Evolutionary conservation across 2,797 vertebrate species (phyloP).

Genomic region (Poeciliopsis presidionis): DNA sequence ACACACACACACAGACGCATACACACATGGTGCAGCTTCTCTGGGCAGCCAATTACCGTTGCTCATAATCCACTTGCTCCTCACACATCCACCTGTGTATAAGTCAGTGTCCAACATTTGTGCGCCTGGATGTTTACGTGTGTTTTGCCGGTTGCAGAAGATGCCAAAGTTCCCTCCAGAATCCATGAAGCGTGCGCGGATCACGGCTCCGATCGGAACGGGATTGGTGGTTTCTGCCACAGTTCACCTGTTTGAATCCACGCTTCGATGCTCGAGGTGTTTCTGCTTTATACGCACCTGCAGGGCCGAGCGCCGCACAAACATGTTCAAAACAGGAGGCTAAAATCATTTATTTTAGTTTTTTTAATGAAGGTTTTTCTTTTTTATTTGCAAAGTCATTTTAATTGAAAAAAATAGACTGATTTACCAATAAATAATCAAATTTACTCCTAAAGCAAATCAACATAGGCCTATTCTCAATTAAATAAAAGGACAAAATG

Average conservation of each 20-base stretch:
- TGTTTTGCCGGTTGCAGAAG: constrained; percentile 29
- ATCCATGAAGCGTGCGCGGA: constrained; percentile 36
- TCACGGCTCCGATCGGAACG: constrained; percentile 42
- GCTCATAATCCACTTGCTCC: constrained; percentile 77
- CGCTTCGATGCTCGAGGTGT: constrained; percentile 36
- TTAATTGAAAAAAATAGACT: neutral
- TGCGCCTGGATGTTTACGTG: constrained; percentile 34
- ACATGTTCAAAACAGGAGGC: constrained; percentile 11
- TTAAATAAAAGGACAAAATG: neutral
- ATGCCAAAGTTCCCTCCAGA: constrained; percentile 55
- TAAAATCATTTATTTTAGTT: neutral
- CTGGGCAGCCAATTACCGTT: constrained; percentile 79
- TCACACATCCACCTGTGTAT: constrained; percentile 66
- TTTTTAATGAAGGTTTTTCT: neutral
- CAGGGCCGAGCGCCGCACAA: constrained; percentile 16
- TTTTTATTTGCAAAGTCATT: neutral
- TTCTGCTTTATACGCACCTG: constrained; percentile 19
- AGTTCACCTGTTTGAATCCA: constrained; percentile 37
- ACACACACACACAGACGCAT: constrained; percentile 35
- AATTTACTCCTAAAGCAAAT: neutral
- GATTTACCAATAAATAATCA: neutral
- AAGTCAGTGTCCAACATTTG: constrained; percentile 41
- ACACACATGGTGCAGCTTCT: constrained; percentile 60
- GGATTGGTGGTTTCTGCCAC: constrained; percentile 35
- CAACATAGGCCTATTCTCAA: neutral